A percentile compares a stretch with the other conserved stretches of the same genome.
These are phyloP conservation scores for Asobara japonica DNA, from an alignment of 1,140 invertebrate genomes.

Conservation along the genomic window DNA sequence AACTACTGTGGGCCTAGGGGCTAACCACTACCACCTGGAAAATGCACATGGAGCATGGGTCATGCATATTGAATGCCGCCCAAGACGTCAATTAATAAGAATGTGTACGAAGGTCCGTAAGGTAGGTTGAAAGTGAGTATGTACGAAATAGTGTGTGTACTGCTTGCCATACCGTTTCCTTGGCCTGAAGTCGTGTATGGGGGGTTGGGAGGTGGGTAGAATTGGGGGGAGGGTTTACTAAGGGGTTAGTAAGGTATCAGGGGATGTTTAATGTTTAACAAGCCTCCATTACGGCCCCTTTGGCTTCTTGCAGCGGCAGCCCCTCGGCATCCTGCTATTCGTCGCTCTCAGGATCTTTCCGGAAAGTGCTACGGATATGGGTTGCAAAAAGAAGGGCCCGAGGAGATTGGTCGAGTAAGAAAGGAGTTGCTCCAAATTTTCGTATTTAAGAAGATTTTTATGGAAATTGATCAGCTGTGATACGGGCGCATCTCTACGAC, in stretches of 20 bases:
- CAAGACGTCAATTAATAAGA: conserved; percentile 63
- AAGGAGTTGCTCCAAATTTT: background rate
- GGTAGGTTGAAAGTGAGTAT: conserved; percentile 29
- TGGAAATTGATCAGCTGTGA: too few relatives aligned
- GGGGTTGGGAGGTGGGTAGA: background rate
- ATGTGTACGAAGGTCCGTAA: conserved; percentile 58
- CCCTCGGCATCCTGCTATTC: conserved; percentile 45
- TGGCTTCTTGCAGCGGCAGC: conserved; percentile 27
- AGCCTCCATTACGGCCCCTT: conserved; percentile 60
- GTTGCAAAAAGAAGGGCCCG: background rate
- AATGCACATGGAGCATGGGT: conserved; percentile 46
- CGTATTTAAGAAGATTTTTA: background rate
- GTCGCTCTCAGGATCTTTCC: conserved; percentile 40
- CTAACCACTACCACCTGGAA: conserved; percentile 31
- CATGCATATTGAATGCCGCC: conserved; percentile 56
- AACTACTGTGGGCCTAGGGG: background rate
- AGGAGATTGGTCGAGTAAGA: background rate
- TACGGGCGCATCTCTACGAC: too few relatives aligned
- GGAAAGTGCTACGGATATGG: conserved; percentile 53
- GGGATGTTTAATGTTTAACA: conserved; percentile 65
- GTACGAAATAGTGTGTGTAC: background rate
- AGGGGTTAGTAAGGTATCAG: conserved; percentile 58
- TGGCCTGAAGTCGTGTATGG: background rate
- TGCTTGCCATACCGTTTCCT: conserved; percentile 4
- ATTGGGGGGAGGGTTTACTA: conserved; percentile 46